Evolutionary conservation across 2,797 vertebrate genomes (phyloP).

Genomic region (Gobio occitaniae): DNA sequence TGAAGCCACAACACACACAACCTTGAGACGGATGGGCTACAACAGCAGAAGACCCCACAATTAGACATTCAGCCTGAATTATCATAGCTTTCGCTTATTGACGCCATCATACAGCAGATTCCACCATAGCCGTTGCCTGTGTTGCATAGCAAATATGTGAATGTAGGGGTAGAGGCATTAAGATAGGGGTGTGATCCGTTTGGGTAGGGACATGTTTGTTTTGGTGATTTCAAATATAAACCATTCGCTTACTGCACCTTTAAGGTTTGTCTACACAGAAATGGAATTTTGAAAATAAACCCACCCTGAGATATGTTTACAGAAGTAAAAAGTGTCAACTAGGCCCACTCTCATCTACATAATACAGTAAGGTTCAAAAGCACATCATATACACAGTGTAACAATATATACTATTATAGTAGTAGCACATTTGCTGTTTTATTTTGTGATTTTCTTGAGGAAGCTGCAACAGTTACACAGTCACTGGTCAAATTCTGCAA

Average conservation of each 20-base stretch:
- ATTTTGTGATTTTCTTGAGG: neutral
- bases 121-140: no score
- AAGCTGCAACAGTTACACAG: constrained; percentile 31
- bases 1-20: no score
- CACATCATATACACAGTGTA: neutral
- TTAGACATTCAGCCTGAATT: no score
- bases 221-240: no score
- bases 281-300: neutral
- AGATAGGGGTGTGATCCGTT: no score
- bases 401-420: neutral
- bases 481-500: constrained; percentile 42
- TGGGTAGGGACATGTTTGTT: no score
- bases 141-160: no score
- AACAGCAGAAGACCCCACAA: no score
- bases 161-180: no score
- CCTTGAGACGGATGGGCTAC: no score
- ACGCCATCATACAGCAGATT: no score
- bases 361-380: neutral
- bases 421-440: neutral
- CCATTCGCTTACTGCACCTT: neutral
- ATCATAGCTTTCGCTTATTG: no score
- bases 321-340: neutral
- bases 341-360: neutral
- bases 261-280: neutral
- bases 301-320: neutral